Evolutionary conservation across 2,113 vertebrate species (phyloP).

Genomic region (Sceloporus tristichus): DNA sequence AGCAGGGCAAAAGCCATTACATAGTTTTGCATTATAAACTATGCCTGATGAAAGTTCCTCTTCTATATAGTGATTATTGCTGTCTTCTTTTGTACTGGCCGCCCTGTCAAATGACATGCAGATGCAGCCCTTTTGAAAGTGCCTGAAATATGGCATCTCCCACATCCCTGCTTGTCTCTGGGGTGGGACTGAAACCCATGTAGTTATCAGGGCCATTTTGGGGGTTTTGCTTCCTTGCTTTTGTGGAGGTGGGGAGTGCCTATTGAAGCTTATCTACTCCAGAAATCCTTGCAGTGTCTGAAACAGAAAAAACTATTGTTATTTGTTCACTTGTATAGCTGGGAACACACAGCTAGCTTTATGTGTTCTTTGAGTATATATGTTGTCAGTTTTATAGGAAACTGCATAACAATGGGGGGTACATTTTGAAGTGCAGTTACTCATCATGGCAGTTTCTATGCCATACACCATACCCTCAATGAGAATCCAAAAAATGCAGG

Average conservation of each 20-base stretch:
- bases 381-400: not conserved
- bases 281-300: not conserved
- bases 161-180: not conserved
- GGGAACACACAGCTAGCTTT: not conserved
- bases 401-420: not conserved
- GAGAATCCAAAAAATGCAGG: not conserved
- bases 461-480: not conserved
- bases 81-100: too few species aligned
- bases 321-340: not conserved
- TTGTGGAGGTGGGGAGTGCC: not conserved
- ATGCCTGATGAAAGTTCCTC: too few species aligned
- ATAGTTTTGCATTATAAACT: too few species aligned
- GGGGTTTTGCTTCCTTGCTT: too few species aligned
- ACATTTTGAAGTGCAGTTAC: not conserved
- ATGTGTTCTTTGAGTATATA: not conserved
- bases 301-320: not conserved
- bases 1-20: too few species aligned
- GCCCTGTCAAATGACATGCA: too few species aligned
- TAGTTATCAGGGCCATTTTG: not conserved
- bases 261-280: not conserved
- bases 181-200: not conserved
- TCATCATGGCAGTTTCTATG: not conserved
- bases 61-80: too few species aligned
- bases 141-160: not conserved
- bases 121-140: not conserved